Evolutionary conservation across 2,113 vertebrate species (phyloP), one percentile per base, ranked within the genome.

Genomic region (Xiphophorus maculatus): DNA sequence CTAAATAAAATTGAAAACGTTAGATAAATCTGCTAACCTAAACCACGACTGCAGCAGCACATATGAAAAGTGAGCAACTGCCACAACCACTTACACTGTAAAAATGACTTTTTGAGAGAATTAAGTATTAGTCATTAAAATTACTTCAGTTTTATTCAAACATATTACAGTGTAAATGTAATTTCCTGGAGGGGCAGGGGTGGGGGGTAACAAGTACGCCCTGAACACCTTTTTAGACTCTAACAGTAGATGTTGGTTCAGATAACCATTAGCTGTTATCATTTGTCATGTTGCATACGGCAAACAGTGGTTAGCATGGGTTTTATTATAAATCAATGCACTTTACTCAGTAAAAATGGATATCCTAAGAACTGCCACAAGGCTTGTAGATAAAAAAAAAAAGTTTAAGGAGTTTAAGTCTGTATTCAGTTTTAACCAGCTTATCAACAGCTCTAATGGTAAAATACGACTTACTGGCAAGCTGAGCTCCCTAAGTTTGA

Each of bases 1-100:
- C 6, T n/a, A 32, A 58, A 42, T 0, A 71, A 60, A 77, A 62
- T 71, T 81, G 37, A 37, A 74, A 86, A 82, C 87, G 85, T 81
- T 84, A 65, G 69, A 77, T 83, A 66, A 82, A 83, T 78, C 63
- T 27, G 29, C 68, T 44, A 70, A 28, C 64, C 67, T 72, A 73
- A 71, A 83, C 70, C 81, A 80, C 14, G 37, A 69, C 29, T 69
- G 29, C 29, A 77, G 68, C 48, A 25, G 32, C 44, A 73, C 51
- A 63, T 77, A 73, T 29, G 66, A 15, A 33, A 69, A 54, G 30
- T 73, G 44, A 80, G 67, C 25, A 72, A 71, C 69, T 73, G 42
- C 22, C 28, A 69, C 48, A 32, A 40, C 67, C 66, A 81, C 77
- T 71, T 60, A 32, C 51, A 58, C 51, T 58, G 22, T 58, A 58